Evolutionary conservation across 1,140 invertebrate species (phyloP).

Genomic region (Ostrea edulis): DNA sequence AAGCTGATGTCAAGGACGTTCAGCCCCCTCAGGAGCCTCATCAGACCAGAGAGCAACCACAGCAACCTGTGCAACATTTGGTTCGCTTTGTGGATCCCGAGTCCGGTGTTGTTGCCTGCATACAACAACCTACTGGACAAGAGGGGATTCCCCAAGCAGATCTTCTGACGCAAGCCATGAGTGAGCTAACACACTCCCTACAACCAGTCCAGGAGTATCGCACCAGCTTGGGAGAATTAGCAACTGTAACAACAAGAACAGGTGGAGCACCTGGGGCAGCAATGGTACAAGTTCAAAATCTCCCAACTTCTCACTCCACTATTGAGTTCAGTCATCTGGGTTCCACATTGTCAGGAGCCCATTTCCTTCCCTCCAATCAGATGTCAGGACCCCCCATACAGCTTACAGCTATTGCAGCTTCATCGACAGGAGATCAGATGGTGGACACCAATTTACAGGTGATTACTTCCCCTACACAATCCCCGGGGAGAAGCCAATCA

Average conservation of each 20-base stretch:
- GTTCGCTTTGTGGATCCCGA: slow-evolving; percentile 51
- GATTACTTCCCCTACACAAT: slow-evolving; percentile 3
- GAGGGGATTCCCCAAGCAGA: slow-evolving; percentile 74
- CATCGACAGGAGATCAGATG: neutral
- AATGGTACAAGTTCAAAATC: slow-evolving; percentile 70
- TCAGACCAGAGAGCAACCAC: slow-evolving; percentile 42
- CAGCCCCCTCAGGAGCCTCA: slow-evolving; percentile 50
- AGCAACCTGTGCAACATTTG: slow-evolving; percentile 64
- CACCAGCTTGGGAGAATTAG: slow-evolving; percentile 56
- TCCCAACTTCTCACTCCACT: slow-evolving; percentile 65
- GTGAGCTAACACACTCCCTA: slow-evolving; percentile 77
- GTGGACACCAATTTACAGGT: neutral
- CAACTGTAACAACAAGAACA: slow-evolving; percentile 58
- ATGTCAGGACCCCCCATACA: neutral
- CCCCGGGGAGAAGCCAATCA: slow-evolving; percentile 7
- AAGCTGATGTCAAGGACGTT: slow-evolving; percentile 49
- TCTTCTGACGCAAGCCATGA: slow-evolving; percentile 80
- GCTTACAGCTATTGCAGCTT: neutral
- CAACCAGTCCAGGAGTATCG: slow-evolving; percentile 67
- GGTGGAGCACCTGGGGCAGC: slow-evolving; percentile 62
- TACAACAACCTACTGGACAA: slow-evolving; percentile 16
- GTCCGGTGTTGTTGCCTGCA: slow-evolving; percentile 32
- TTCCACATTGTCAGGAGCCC: slow-evolving; percentile 55
- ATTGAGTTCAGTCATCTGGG: slow-evolving; percentile 76
- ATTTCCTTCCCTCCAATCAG: slow-evolving; percentile 26